Percentiles rank a stretch among this genome's conserved stretches.
phyloP scores from a whole-genome alignment of 2,797 vertebrate genomes.

The Eptatretus atami region DNA sequence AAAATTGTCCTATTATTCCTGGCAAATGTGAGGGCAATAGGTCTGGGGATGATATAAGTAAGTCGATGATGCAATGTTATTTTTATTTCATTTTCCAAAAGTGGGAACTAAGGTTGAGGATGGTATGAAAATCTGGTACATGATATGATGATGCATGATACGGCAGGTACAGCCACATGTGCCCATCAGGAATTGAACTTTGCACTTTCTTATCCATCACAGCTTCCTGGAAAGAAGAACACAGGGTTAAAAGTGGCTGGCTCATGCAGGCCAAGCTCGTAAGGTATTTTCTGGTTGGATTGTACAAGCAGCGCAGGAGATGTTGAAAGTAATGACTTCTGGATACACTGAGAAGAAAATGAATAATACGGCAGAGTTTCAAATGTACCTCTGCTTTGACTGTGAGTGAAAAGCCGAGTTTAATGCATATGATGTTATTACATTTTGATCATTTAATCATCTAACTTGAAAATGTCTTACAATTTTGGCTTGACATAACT shows the following conservation, averaged over 20 bases:
- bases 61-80: no score
- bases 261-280: conserved; percentile 71
- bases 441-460: no score
- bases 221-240: conserved; percentile 76
- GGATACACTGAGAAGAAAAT: conserved; percentile 66
- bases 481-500: no score
- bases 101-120: background rate
- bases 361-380: background rate
- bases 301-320: conserved; percentile 60
- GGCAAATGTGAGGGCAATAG: no score
- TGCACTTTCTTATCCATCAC: fast-evolving
- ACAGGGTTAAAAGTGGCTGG: conserved; percentile 66
- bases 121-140: background rate
- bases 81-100: background rate
- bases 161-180: no score
- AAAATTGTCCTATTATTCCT: background rate
- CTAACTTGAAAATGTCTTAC: no score
- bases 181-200: no score
- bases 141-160: no score
- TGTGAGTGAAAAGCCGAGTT: no score
- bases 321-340: conserved; percentile 45
- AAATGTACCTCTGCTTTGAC: no score
- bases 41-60: no score
- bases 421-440: no score
- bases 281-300: conserved; percentile 72